Evolutionary conservation across 2,113 vertebrate species (phyloP).

Genomic region (Eptesicus fuscus): DNA sequence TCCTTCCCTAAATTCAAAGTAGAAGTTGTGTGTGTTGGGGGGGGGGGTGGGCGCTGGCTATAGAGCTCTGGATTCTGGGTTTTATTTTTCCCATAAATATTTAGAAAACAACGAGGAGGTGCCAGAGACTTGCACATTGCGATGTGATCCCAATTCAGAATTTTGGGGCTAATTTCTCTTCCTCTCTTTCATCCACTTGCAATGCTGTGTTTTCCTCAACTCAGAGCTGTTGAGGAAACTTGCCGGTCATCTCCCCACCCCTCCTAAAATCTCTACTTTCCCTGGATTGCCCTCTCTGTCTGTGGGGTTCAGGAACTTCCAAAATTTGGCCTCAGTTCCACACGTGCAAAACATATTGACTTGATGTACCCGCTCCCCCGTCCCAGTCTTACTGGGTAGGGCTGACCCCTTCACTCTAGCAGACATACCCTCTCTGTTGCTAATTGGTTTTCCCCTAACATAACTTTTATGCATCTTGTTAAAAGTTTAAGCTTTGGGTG

Average conservation of each 20-base stretch:
- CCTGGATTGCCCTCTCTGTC: neutral
- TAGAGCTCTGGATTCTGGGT: neutral
- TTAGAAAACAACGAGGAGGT: neutral
- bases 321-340: neutral
- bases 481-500: no score
- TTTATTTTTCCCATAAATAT: neutral
- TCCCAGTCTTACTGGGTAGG: rapidly evolving
- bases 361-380: no score
- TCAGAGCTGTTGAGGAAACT: neutral
- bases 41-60: no score
- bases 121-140: neutral
- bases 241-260: neutral
- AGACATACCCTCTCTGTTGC: neutral
- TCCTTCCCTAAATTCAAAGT: neutral
- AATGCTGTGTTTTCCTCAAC: neutral
- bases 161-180: neutral
- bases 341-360: rapidly evolving
- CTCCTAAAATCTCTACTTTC: neutral
- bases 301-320: neutral
- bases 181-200: neutral
- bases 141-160: neutral
- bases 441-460: neutral
- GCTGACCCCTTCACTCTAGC: neutral
- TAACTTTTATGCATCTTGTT: no score
- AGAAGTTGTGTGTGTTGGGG: neutral